These are phyloP conservation scores for Lophochroa leadbeateri DNA, from an alignment of 2,113 vertebrate species.

Conservation along the genomic window DNA sequence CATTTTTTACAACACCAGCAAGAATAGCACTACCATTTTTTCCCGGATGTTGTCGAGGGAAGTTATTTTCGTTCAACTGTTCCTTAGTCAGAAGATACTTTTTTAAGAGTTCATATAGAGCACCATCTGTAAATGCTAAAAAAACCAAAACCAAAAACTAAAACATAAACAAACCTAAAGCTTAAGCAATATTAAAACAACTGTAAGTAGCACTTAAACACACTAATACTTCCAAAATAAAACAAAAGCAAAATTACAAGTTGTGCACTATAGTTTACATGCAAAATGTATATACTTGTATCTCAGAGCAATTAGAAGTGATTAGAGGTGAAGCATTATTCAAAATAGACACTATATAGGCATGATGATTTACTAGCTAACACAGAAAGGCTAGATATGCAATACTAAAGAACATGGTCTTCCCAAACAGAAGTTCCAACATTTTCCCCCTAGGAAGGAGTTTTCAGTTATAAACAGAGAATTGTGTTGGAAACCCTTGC, in stretches of 20 bases:
- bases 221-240: neutral
- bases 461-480: neutral
- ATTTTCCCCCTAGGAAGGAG: neutral
- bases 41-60: slow-evolving; percentile 72
- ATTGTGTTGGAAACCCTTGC: neutral
- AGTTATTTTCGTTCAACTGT: slow-evolving; percentile 76
- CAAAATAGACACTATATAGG: neutral
- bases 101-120: slow-evolving; percentile 76
- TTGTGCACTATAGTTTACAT: neutral
- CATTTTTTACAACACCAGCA: neutral
- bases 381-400: neutral
- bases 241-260: neutral
- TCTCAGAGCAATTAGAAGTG: neutral
- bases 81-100: slow-evolving; percentile 78
- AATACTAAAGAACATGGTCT: neutral
- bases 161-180: neutral
- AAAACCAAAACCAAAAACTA: neutral
- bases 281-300: neutral
- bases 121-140: slow-evolving; percentile 52
- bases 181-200: neutral
- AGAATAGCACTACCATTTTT: slow-evolving; percentile 73
- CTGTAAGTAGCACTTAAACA: neutral
- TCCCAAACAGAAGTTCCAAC: neutral
- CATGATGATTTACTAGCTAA: neutral
- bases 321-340: neutral